Conservation (phyloP, 2,888 invertebrate genomes). For the Orthosia gracilis region DNA sequence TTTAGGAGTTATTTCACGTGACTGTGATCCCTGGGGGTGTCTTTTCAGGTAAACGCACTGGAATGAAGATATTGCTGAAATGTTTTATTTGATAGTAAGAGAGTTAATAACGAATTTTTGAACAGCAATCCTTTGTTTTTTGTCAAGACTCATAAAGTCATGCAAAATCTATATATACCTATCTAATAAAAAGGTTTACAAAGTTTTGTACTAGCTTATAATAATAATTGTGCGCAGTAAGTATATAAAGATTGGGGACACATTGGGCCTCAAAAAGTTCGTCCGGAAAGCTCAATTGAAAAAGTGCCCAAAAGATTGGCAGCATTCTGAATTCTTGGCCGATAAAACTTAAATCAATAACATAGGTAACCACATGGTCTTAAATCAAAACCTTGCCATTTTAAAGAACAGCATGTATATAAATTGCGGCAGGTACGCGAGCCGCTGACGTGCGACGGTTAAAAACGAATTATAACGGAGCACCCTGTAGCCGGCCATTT, state of each 20-base stretch:
- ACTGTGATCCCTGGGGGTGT: neutral
- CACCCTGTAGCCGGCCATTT: slow-evolving; percentile 86
- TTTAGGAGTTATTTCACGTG: slow-evolving; percentile 10
- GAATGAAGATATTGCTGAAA: neutral
- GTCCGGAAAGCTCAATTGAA: no score
- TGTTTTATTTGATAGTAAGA: neutral
- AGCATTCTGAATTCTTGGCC: neutral
- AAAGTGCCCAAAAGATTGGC: neutral
- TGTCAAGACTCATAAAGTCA: neutral
- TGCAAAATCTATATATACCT: neutral
- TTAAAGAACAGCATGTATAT: slow-evolving; percentile 72
- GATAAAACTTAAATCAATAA: neutral
- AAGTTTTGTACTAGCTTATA: no score
- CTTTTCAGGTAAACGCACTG: neutral
- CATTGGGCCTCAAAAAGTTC: no score
- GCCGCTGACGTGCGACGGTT: slow-evolving; percentile 87
- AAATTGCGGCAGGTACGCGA: slow-evolving; percentile 74
- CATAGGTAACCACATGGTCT: neutral
- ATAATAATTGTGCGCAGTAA: no score
- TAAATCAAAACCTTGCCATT: slow-evolving; percentile 13
- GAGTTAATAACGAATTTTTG: neutral
- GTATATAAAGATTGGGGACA: no score
- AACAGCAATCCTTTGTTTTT: no score
- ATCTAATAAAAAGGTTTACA: neutral
- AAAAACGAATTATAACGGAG: slow-evolving; percentile 88